A percentile compares a stretch with the other conserved stretches of the same genome.
These are phyloP conservation scores for Galago senegalensis DNA, from an alignment of 2,797 vertebrate genomes.

Conservation along the genomic window DNA sequence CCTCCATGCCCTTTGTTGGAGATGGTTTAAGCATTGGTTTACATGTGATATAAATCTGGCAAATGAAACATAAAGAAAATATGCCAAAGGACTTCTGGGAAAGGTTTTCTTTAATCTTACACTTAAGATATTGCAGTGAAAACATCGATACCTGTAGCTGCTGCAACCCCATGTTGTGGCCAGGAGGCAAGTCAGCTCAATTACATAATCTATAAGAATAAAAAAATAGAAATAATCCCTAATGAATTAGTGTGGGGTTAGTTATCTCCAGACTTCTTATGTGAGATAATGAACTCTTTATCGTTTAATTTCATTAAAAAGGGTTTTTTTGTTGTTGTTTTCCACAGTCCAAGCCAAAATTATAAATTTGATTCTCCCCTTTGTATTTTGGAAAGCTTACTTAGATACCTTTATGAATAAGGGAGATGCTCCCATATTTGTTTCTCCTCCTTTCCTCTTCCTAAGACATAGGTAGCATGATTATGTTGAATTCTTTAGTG, in stretches of 20 bases:
- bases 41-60: neutral
- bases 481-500: neutral
- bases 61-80: constrained; percentile 52
- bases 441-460: neutral
- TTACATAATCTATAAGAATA: neutral
- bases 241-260: neutral
- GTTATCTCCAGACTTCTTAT: neutral
- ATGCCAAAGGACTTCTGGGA: neutral
- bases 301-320: neutral
- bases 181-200: neutral
- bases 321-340: neutral
- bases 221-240: neutral
- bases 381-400: constrained; percentile 20
- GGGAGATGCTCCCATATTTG: neutral
- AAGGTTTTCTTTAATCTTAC: constrained; percentile 34
- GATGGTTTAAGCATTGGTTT: neutral
- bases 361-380: neutral
- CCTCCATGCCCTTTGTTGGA: neutral
- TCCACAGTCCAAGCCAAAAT: neutral
- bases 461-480: neutral
- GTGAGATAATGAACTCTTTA: neutral
- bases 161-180: neutral
- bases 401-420: neutral
- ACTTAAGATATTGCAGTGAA: neutral
- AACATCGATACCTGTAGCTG: neutral